Evolutionary conservation across 1,140 invertebrate genomes (phyloP).

Genomic region (Venustaconcha ellipsiformis): DNA sequence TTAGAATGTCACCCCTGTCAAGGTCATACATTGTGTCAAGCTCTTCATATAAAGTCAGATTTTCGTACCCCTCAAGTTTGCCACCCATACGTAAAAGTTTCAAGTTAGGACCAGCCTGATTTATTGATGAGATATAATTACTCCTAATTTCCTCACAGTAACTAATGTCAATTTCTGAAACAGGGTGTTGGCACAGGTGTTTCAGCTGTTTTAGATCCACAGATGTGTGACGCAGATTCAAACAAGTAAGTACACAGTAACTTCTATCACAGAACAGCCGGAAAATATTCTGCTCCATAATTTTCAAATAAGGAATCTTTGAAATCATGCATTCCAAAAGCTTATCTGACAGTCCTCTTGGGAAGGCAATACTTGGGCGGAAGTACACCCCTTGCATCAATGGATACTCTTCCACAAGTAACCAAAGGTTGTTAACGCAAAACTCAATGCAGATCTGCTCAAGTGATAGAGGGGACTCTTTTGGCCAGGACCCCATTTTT

Average conservation of each 20-base stretch:
- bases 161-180: constrained; percentile 23
- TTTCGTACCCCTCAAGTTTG: constrained; percentile 18
- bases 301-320: constrained; percentile 7
- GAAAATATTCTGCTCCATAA: constrained; percentile 19
- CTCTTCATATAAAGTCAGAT: constrained; percentile 8
- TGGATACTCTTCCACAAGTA: constrained; percentile 23
- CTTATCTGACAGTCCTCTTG: constrained; percentile 26
- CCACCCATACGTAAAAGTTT: constrained; percentile 23
- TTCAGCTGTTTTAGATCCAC: constrained; percentile 16
- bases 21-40: no score
- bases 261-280: constrained; percentile 29
- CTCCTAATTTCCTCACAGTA: constrained; percentile 24
- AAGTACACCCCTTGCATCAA: neutral
- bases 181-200: constrained; percentile 24
- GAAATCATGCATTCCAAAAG: constrained; percentile 11
- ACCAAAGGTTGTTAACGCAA: constrained; percentile 15
- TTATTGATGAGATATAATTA: constrained; percentile 19
- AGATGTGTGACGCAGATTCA: constrained; percentile 26
- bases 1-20: no score
- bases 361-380: constrained; percentile 21
- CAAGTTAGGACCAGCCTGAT: constrained; percentile 21
- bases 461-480: constrained; percentile 7
- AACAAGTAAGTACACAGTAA: constrained; percentile 16
- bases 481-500: constrained; percentile 14
- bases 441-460: constrained; percentile 23